Evolutionary conservation across 2,888 invertebrate species (phyloP).

Genomic region (Acronicta leporina): DNA sequence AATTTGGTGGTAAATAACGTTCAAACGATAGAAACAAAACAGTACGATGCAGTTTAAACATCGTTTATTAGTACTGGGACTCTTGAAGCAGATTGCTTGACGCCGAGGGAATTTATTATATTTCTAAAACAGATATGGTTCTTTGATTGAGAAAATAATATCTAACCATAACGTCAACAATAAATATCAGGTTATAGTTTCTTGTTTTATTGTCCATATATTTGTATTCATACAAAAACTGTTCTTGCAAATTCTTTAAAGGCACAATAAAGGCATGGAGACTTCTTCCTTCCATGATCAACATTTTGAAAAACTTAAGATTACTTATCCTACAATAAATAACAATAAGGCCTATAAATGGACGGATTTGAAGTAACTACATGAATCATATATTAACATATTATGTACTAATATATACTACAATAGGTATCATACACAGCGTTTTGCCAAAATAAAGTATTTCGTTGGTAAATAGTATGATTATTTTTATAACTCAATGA

Average conservation of each 20-base stretch:
- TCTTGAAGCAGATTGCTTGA: not conserved
- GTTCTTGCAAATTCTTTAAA: conserved; percentile 38
- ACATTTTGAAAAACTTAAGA: conserved; percentile 50
- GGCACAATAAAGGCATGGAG: conserved; percentile 56
- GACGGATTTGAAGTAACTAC: conserved; percentile 77
- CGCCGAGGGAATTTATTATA: too few species aligned
- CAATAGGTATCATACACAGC: conserved; percentile 62
- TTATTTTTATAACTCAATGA: conserved; percentile 34
- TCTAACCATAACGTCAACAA: conserved; percentile 38
- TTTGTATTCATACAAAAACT: conserved; percentile 20
- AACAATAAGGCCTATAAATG: conserved; percentile 80
- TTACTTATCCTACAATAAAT: conserved; percentile 80
- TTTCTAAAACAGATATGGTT: not conserved
- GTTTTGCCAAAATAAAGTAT: conserved; percentile 46
- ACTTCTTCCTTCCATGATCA: conserved; percentile 39
- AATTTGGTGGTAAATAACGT: too few species aligned
- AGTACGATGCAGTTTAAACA: too few species aligned
- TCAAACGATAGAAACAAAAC: too few species aligned
- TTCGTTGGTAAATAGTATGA: conserved; percentile 19
- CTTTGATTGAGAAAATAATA: not conserved
- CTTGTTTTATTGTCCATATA: conserved; percentile 42
- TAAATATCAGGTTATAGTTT: conserved; percentile 37
- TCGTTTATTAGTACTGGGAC: too few species aligned
- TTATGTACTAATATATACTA: conserved; percentile 46
- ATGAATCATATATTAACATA: conserved; percentile 45